These are phyloP conservation scores for Lepidonotus clava DNA, from an alignment of 2,888 invertebrate species.

Conservation along the genomic window DNA sequence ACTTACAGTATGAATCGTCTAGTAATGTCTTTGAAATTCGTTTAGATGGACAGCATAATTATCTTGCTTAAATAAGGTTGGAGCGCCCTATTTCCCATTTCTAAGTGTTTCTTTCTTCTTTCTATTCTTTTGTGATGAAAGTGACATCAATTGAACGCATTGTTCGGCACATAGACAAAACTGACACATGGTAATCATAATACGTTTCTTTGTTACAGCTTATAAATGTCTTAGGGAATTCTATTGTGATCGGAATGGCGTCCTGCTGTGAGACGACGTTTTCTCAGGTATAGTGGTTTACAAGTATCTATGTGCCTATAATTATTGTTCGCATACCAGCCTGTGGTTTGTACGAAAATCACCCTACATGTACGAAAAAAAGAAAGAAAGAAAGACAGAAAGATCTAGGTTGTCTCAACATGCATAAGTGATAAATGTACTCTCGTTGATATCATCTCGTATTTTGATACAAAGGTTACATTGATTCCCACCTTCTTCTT, in stretches of 20 bases:
- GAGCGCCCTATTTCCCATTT: neutral
- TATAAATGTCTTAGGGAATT: constrained; percentile 60
- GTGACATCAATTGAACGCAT: neutral
- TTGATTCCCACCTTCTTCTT: neutral
- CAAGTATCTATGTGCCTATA: too few species aligned
- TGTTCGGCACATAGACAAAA: neutral
- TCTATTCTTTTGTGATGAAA: neutral
- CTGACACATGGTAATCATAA: neutral
- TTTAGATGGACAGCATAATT: neutral
- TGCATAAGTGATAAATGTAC: too few species aligned
- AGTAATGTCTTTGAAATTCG: neutral
- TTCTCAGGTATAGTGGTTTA: constrained; percentile 64
- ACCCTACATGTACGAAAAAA: too few species aligned
- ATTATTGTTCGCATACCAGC: too few species aligned
- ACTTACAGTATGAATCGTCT: neutral
- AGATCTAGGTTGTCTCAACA: too few species aligned
- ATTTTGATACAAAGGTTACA: too few species aligned
- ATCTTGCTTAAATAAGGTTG: neutral
- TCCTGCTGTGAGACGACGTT: constrained; percentile 63
- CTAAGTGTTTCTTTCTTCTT: neutral
- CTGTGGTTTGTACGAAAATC: too few species aligned
- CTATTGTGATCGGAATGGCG: constrained; percentile 59
- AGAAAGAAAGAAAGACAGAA: too few species aligned
- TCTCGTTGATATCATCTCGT: neutral
- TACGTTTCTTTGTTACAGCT: constrained; percentile 57